These are phyloP conservation scores for Gisinianus flammeolus DNA, from an alignment of 2,888 invertebrate genomes.

Conservation along the genomic window DNA sequence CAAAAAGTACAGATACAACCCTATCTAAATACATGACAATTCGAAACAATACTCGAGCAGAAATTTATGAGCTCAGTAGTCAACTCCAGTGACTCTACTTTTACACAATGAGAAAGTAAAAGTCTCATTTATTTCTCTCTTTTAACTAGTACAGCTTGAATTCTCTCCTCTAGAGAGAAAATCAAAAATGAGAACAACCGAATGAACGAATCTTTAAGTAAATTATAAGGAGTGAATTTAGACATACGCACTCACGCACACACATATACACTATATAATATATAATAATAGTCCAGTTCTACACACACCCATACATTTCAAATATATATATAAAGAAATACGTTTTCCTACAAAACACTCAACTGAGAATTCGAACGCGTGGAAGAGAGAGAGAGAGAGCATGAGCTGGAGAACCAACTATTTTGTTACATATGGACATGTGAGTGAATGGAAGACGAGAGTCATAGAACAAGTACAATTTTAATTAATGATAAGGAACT, in stretches of 20 bases:
- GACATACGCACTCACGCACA: too few species aligned
- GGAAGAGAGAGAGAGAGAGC: neutral
- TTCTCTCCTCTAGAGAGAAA: neutral
- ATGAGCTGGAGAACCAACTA: neutral
- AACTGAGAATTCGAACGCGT: neutral
- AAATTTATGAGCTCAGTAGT: constrained; percentile 25
- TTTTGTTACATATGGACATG: constrained; percentile 15
- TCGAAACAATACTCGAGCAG: constrained; percentile 15
- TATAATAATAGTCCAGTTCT: too few species aligned
- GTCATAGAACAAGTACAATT: constrained; percentile 36
- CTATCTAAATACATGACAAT: constrained; percentile 29
- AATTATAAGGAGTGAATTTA: neutral
- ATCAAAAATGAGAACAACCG: neutral
- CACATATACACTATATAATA: too few species aligned
- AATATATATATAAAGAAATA: neutral
- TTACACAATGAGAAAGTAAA: constrained; percentile 13
- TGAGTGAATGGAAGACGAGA: constrained; percentile 7
- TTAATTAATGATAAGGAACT: constrained; percentile 42
- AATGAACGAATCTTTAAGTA: neutral
- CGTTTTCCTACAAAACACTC: neutral
- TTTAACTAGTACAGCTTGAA: neutral
- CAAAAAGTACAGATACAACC: neutral
- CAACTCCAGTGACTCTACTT: constrained; percentile 5
- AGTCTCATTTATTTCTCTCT: constrained; percentile 25
- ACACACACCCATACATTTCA: too few species aligned